phyloP scores from a whole-genome alignment of 1,140 invertebrate genomes.

The Oncopeltus fasciatus region DNA sequence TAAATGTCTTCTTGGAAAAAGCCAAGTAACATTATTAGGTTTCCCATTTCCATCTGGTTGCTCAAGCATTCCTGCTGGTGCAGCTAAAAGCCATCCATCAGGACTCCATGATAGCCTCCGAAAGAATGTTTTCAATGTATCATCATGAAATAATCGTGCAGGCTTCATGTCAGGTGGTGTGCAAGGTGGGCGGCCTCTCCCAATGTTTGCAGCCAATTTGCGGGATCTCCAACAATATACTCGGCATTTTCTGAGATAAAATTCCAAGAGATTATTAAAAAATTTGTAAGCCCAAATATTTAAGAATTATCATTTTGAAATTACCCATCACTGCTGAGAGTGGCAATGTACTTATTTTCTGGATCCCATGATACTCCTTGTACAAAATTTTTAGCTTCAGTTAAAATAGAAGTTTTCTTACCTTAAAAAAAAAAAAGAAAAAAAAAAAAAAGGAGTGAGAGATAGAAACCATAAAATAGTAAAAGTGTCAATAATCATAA shows the following conservation, averaged over 20 bases:
- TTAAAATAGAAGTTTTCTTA: conserved; percentile 38
- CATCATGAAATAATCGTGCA: conserved; percentile 76
- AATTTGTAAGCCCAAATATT: neutral
- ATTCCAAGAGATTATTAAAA: neutral
- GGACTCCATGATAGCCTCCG: conserved; percentile 74
- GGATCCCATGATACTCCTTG: conserved; percentile 90
- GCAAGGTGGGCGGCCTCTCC: conserved; percentile 38
- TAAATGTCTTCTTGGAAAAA: conserved; percentile 60
- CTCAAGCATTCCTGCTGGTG: conserved; percentile 62
- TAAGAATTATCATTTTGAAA: neutral
- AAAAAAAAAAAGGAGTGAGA: too few relatives aligned
- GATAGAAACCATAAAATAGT: too few relatives aligned
- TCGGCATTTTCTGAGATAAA: conserved; percentile 34
- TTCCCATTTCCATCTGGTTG: conserved; percentile 42
- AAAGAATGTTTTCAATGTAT: conserved; percentile 87
- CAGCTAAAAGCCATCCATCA: conserved; percentile 74
- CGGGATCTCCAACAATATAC: conserved; percentile 56
- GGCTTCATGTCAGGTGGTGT: conserved; percentile 38
- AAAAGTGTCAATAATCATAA: too few relatives aligned
- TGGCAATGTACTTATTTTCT: conserved; percentile 51
- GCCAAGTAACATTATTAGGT: conserved; percentile 56
- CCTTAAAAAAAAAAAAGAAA: conserved; percentile 22
- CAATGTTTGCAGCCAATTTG: conserved; percentile 53
- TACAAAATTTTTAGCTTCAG: conserved; percentile 91
- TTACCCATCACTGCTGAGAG: conserved; percentile 33